phyloP scores from a whole-genome alignment of 2,888 invertebrate species.

The Melieria omissa region DNA sequence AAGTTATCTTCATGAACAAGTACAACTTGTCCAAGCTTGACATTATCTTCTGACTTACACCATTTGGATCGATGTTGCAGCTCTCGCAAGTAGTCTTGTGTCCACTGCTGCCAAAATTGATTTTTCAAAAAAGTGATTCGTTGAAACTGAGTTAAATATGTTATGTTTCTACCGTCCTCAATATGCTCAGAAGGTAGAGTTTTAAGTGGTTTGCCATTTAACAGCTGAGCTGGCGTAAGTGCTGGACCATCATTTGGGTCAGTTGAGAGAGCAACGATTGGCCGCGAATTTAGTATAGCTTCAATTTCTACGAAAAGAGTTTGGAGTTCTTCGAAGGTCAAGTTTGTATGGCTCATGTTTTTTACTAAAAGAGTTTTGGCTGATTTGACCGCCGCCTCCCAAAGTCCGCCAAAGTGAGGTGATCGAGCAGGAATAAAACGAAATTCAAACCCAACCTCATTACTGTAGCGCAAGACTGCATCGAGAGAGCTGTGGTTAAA shows the following conservation, averaged over 20 bases:
- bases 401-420: constrained; percentile 43
- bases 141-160: constrained; percentile 34
- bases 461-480: constrained; percentile 2
- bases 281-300: constrained; percentile 47
- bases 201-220: constrained; percentile 29
- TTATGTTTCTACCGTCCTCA: background rate
- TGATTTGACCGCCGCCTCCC: constrained; percentile 44
- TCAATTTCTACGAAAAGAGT: constrained; percentile 44
- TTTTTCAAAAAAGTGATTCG: constrained; percentile 36
- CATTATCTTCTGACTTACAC: constrained; percentile 30
- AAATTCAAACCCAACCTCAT: constrained; percentile 23
- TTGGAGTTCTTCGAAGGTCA: constrained; percentile 42
- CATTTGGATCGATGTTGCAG: constrained; percentile 37
- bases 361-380: constrained; percentile 39
- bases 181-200: background rate
- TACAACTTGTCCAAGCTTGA: constrained; percentile 37
- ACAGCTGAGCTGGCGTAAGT: constrained; percentile 41
- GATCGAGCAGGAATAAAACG: constrained; percentile 40
- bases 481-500: background rate
- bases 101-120: constrained; percentile 40
- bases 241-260: constrained; percentile 45
- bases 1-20: constrained; percentile 40
- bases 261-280: constrained; percentile 38
- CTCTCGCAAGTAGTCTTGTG: constrained; percentile 35
- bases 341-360: constrained; percentile 31